Conservation (phyloP, 1,140 invertebrate genomes). For the Tachypleus tridentatus region DNA sequence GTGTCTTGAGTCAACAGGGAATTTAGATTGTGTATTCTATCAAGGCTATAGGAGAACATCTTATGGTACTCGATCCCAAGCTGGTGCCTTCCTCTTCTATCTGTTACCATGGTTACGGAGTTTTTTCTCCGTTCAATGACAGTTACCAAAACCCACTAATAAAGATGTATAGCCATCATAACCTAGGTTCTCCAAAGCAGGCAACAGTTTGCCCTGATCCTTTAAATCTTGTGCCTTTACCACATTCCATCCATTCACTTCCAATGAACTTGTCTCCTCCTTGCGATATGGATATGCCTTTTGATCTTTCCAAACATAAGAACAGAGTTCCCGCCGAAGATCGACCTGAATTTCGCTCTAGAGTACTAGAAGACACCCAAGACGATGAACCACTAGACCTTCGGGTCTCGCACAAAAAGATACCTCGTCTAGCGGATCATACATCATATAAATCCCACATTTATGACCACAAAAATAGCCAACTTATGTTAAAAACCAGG, state of each 20-base stretch:
- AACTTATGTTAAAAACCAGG: background rate
- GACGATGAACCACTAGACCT: constrained; percentile 54
- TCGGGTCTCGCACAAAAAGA: constrained; percentile 14
- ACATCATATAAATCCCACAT: constrained; percentile 3
- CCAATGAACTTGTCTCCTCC: constrained; percentile 7
- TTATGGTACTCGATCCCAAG: too few species aligned
- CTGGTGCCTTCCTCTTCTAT: too few species aligned
- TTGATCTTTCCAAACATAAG: constrained; percentile 14
- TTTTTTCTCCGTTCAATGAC: too few species aligned
- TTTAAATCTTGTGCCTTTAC: constrained; percentile 6
- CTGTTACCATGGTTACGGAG: too few species aligned
- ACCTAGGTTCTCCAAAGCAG: constrained; percentile 25
- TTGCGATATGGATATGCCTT: constrained; percentile 16
- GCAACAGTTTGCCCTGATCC: constrained; percentile 25
- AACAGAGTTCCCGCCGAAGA: constrained; percentile 17
- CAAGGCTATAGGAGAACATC: too few species aligned
- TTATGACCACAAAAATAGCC: constrained; percentile 24
- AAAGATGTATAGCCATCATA: constrained; percentile 16
- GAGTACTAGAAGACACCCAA: constrained; percentile 11
- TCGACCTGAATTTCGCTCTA: constrained; percentile 12
- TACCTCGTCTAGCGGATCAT: constrained; percentile 5
- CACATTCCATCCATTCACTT: constrained; percentile 8
- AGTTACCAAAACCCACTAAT: too few species aligned
- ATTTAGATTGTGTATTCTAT: too few species aligned
- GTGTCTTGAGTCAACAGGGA: too few species aligned